phyloP scores from a whole-genome alignment of 1,140 invertebrate genomes.

The Drosophila fuyamai region DNA sequence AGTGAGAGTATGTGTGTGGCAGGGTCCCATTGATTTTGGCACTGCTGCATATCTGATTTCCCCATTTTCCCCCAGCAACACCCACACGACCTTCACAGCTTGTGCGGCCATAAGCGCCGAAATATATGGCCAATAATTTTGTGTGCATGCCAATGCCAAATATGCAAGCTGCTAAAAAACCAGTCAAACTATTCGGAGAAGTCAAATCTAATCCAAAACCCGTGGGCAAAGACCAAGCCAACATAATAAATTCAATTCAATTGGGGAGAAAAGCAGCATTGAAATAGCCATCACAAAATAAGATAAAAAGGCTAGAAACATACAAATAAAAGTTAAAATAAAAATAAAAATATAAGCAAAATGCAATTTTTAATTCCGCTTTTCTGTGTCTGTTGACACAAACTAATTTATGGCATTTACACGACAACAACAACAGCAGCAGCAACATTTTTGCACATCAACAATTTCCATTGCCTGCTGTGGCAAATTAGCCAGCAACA shows the following conservation, averaged over 20 bases:
- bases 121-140: slow-evolving; percentile 67
- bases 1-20: slow-evolving; percentile 9
- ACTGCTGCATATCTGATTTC: slow-evolving; percentile 56
- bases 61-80: slow-evolving; percentile 25
- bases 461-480: slow-evolving; percentile 78
- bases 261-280: slow-evolving; percentile 38
- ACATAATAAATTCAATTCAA: slow-evolving; percentile 71
- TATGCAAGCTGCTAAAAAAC: slow-evolving; percentile 50
- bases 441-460: slow-evolving; percentile 74
- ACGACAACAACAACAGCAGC: slow-evolving; percentile 67
- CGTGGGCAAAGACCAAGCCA: slow-evolving; percentile 41
- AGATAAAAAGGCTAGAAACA: slow-evolving; percentile 6
- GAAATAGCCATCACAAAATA: slow-evolving; percentile 26
- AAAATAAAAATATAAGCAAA: slow-evolving; percentile 24
- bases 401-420: slow-evolving; percentile 82
- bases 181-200: slow-evolving; percentile 33
- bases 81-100: slow-evolving; percentile 71
- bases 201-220: slow-evolving; percentile 23
- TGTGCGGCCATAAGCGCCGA: slow-evolving; percentile 48
- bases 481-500: slow-evolving; percentile 75
- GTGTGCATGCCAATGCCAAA: slow-evolving; percentile 66
- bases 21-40: slow-evolving; percentile 64
- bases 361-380: slow-evolving; percentile 68
- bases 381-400: slow-evolving; percentile 70
- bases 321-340: slow-evolving; percentile 45